Conservation (phyloP, 92 coral and sea anemone species). For the Parazoanthus swiftii region DNA sequence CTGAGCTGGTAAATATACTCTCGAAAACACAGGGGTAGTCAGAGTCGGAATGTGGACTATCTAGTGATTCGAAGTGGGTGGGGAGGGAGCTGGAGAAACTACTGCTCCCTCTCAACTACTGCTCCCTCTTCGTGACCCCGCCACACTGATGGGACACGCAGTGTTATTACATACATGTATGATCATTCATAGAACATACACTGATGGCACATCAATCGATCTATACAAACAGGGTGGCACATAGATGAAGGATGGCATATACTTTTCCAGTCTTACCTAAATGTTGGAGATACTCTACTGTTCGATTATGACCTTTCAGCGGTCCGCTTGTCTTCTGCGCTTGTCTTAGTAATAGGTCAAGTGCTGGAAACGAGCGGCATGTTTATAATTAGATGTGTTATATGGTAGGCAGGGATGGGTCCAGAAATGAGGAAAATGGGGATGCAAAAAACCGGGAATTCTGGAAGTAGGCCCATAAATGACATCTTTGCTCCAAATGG, state of each 20-base stretch:
- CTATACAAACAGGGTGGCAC: neutral
- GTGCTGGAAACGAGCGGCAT: conserved; percentile 52
- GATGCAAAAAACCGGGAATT: too few relatives aligned
- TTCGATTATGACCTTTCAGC: conserved; percentile 86
- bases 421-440: too few relatives aligned
- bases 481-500: too few relatives aligned
- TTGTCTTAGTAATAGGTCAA: conserved; percentile 86
- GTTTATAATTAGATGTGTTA: neutral
- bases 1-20: too few relatives aligned
- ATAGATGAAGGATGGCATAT: too few relatives aligned
- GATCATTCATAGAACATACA: neutral
- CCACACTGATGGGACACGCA: neutral
- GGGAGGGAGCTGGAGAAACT: too few relatives aligned
- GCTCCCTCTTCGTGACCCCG: too few relatives aligned
- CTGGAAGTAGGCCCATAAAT: too few relatives aligned
- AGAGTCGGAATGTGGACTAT: too few relatives aligned
- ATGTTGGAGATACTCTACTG: conserved; percentile 93
- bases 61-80: too few relatives aligned
- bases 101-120: too few relatives aligned
- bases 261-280: conserved; percentile 62
- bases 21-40: too few relatives aligned
- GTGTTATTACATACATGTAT: neutral
- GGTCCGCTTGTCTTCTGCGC: conserved; percentile 95
- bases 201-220: neutral
- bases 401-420: neutral